phyloP scores from a whole-genome alignment of 2,888 invertebrate species.

The Petrolisthes cinctipes region DNA sequence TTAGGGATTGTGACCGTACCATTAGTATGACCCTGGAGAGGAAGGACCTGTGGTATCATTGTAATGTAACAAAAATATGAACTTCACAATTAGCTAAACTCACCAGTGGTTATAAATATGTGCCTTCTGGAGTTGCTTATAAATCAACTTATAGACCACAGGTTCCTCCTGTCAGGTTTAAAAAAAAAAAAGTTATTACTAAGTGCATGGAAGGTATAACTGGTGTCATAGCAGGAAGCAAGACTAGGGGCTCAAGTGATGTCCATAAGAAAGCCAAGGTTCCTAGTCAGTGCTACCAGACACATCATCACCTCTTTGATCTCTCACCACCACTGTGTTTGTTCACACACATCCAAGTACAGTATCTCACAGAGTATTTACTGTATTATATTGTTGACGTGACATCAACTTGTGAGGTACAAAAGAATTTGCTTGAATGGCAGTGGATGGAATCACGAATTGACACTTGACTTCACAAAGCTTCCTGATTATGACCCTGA shows the following conservation, averaged over 20 bases:
- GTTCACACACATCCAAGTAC: not conserved
- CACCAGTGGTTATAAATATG: conserved; percentile 46
- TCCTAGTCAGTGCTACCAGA: not conserved
- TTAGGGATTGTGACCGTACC: not conserved
- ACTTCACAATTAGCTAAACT: conserved; percentile 42
- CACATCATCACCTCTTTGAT: conserved; percentile 12
- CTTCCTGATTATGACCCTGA: conserved; percentile 41
- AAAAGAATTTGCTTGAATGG: not conserved
- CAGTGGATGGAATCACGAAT: conserved; percentile 19
- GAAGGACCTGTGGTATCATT: conserved; percentile 51
- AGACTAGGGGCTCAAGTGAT: conserved; percentile 26
- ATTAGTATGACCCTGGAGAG: conserved; percentile 42
- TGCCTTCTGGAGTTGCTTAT: conserved; percentile 58
- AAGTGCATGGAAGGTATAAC: conserved; percentile 48
- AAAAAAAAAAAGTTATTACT: conserved; percentile 29
- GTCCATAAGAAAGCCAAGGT: conserved; percentile 1
- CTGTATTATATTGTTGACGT: conserved; percentile 17
- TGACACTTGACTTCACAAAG: conserved; percentile 24
- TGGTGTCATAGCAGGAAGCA: conserved; percentile 41
- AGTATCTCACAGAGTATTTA: not conserved
- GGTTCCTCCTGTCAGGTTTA: conserved; percentile 56
- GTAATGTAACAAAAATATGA: not conserved
- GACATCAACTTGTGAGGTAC: conserved; percentile 14
- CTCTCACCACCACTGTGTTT: not conserved
- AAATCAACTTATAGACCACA: conserved; percentile 40